These are phyloP conservation scores for Eonycteris spelaea DNA, from an alignment of 2,113 vertebrate genomes.

Conservation along the genomic window DNA sequence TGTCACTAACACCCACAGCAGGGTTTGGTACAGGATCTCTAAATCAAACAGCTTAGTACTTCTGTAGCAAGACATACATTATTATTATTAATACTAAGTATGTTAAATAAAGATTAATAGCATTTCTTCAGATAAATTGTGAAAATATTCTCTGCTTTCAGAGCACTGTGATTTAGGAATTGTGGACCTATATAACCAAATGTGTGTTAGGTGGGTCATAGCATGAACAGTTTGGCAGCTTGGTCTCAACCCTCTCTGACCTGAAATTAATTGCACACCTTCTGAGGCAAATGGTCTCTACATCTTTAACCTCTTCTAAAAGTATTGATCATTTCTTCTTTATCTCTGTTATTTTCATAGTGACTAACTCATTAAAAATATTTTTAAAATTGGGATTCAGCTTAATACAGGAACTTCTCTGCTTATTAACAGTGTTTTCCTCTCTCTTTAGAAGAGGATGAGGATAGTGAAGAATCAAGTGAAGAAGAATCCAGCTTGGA, in stretches of 20 bases:
- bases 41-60: neutral
- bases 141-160: neutral
- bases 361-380: neutral
- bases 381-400: neutral
- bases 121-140: neutral
- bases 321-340: neutral
- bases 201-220: neutral
- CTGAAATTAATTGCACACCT: neutral
- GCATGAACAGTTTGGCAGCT: neutral
- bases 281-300: neutral
- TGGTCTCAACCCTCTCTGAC: neutral
- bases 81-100: neutral
- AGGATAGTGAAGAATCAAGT: slow-evolving; percentile 85
- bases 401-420: neutral
- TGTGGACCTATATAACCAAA: neutral
- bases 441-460: slow-evolving; percentile 81
- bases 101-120: neutral
- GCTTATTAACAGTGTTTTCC: neutral
- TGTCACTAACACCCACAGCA: neutral
- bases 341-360: neutral
- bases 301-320: neutral
- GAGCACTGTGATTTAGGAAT: neutral
- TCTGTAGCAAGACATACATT: neutral
- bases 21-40: neutral
- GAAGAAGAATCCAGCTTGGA: slow-evolving; percentile 84